Conservation (phyloP, 2,888 invertebrate genomes). For the Elgonia sp. region DNA sequence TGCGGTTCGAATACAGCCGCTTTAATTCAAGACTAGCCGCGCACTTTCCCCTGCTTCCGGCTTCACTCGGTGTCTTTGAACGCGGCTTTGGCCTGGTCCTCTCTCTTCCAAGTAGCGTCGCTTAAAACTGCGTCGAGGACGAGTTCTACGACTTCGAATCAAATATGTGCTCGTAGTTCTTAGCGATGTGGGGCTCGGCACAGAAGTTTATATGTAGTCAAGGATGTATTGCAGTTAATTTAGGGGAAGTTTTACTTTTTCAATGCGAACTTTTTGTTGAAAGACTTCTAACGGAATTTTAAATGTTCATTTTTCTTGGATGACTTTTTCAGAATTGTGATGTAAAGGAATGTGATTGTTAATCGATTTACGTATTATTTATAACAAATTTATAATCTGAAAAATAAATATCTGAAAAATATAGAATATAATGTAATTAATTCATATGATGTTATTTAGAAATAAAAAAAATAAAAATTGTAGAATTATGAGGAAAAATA, state of each 20-base stretch:
- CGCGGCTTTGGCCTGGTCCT: constrained; percentile 55
- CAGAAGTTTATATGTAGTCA: not conserved
- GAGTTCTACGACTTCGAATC: constrained; percentile 35
- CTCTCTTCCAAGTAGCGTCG: constrained; percentile 25
- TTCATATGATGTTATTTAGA: too few species aligned
- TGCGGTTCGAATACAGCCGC: constrained; percentile 63
- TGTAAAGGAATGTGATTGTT: too few species aligned
- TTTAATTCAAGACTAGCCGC: constrained; percentile 76
- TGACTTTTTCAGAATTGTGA: too few species aligned
- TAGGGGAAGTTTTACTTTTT: not conserved
- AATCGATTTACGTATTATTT: too few species aligned
- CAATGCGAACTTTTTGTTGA: not conserved
- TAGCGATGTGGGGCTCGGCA: not conserved
- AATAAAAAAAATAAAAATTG: too few species aligned
- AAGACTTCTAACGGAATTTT: too few species aligned
- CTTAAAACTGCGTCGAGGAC: constrained; percentile 56
- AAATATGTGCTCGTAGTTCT: constrained; percentile 38
- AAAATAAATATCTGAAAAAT: too few species aligned
- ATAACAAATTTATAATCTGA: too few species aligned
- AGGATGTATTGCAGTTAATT: constrained; percentile 9
- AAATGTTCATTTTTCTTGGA: too few species aligned
- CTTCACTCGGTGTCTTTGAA: constrained; percentile 71
- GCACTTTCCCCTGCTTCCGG: constrained; percentile 75
- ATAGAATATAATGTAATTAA: too few species aligned
- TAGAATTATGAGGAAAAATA: too few species aligned